phyloP scores from a whole-genome alignment of 2,797 vertebrate genomes.

The Micromesistius poutassou region DNA sequence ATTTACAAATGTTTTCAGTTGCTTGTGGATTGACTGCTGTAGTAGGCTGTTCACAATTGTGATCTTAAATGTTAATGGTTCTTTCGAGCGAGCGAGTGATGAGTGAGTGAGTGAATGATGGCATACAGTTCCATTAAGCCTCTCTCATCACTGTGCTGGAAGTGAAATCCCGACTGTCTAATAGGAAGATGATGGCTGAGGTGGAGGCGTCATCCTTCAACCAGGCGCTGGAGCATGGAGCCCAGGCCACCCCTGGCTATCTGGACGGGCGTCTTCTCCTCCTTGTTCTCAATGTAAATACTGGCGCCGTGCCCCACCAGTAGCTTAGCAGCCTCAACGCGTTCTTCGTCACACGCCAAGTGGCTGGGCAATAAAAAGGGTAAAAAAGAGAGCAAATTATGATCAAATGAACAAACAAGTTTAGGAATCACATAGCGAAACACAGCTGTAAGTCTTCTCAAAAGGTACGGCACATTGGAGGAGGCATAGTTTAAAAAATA shows the following conservation, averaged over 20 bases:
- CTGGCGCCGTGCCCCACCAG: constrained; percentile 92
- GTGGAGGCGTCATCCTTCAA: constrained; percentile 78
- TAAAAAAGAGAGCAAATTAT: neutral
- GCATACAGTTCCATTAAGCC: neutral
- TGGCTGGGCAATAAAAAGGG: constrained; percentile 76
- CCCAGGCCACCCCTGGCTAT: constrained; percentile 85
- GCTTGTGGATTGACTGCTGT: neutral
- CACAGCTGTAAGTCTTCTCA: neutral
- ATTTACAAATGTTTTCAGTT: neutral
- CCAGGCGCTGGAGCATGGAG: constrained; percentile 80
- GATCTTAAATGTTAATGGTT: neutral
- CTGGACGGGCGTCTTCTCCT: constrained; percentile 93
- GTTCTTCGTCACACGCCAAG: constrained; percentile 94
- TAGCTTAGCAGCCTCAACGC: constrained; percentile 90
- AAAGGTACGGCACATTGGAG: neutral
- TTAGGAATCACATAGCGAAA: neutral
- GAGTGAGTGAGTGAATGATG: neutral
- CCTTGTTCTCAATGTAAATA: constrained; percentile 96
- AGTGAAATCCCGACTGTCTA: constrained; percentile 15
- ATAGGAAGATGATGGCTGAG: constrained; percentile 6
- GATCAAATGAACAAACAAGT: neutral
- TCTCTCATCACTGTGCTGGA: constrained; percentile 4
- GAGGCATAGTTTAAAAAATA: neutral
- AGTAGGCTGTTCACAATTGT: neutral
- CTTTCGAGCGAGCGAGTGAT: neutral